Conservation (phyloP, 2,888 invertebrate genomes). For the Philaethria dido region DNA sequence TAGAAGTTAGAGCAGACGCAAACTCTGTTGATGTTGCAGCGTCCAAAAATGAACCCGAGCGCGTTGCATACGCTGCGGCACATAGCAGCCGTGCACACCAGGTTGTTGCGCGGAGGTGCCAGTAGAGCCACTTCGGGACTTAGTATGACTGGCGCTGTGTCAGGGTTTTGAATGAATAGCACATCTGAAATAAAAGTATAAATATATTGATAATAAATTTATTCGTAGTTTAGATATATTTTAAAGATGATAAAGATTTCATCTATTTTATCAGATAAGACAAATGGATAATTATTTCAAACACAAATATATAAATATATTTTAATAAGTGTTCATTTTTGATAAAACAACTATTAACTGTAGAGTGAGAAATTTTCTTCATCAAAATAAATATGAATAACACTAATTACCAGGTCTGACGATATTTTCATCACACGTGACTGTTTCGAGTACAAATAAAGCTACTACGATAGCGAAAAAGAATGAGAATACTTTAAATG, state of each 20-base stretch:
- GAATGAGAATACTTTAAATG: background rate
- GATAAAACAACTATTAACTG: too few relatives aligned
- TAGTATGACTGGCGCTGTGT: background rate
- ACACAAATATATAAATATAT: too few relatives aligned
- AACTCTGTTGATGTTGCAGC: slow-evolving; percentile 28
- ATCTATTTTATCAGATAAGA: too few relatives aligned
- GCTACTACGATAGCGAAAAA: slow-evolving; percentile 1
- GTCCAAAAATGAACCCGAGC: slow-evolving; percentile 25
- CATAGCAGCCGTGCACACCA: slow-evolving; percentile 27
- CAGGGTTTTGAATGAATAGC: slow-evolving; percentile 7
- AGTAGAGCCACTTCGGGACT: slow-evolving; percentile 5
- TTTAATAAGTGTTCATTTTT: too few relatives aligned
- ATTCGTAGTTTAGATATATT: too few relatives aligned
- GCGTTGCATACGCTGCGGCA: slow-evolving; percentile 30
- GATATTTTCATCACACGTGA: background rate
- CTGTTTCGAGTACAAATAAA: background rate
- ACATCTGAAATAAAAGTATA: background rate
- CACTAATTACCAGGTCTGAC: background rate
- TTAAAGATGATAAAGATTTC: too few relatives aligned
- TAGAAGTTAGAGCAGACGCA: slow-evolving; percentile 26
- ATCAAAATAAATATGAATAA: too few relatives aligned
- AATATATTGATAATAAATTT: background rate
- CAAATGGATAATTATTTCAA: too few relatives aligned
- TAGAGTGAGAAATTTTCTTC: too few relatives aligned
- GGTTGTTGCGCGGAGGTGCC: background rate